Evolutionary conservation across 2,113 vertebrate genomes (phyloP), one percentile per base, ranked within the genome.

Genomic region (Microcebus jonahi): DNA sequence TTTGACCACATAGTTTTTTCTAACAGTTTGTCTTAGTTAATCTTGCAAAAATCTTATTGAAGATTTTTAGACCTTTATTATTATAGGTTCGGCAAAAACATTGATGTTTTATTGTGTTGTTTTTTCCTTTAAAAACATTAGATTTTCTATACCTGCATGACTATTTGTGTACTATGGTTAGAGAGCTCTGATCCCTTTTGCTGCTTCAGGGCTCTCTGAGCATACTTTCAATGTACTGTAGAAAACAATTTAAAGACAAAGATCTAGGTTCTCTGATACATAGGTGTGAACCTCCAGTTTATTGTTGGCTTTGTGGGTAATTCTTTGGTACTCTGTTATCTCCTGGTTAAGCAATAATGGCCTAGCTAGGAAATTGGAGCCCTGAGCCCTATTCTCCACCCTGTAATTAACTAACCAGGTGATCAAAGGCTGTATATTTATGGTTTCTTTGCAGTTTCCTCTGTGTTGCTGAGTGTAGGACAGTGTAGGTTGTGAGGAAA

Each of bases 1-100:
- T 80, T 75, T 88, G 71, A 92, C 27, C 31, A 45, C 53, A 48
- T 34, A 63, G 39, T 50, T 86, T 68, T 93, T 90, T 75, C 63
- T 91, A 97, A 86, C 50, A 21, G 59, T 45, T 84, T 95, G 36
- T 82, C 45, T 70, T 81, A 48, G 39, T 95, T 90, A 88, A 90
- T 76, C 36, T 93, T 93, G 75, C n/a, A 84, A 77, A 95, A 88
- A 45, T 45, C 36, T 27, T 34, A 70, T n/a, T 91, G 17, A 25
- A 59, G 42, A 81, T 61, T 91, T 94, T 83, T 93, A 87, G 80
- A 53, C 34, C 4, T 68, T 76, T 79, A 29, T 93, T 83, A 42
- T 34, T 84, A 23, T 57, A 90, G 45, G 42, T 23, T 77, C n/a
- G 83, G 29, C 53, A 73, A 8, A 63, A 45, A 55, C 53, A 55